A percentile compares a stretch with the other conserved stretches of the same genome.
Conservation (phyloP, 2,888 invertebrate species). For the Ganaspis brasiliensis region DNA sequence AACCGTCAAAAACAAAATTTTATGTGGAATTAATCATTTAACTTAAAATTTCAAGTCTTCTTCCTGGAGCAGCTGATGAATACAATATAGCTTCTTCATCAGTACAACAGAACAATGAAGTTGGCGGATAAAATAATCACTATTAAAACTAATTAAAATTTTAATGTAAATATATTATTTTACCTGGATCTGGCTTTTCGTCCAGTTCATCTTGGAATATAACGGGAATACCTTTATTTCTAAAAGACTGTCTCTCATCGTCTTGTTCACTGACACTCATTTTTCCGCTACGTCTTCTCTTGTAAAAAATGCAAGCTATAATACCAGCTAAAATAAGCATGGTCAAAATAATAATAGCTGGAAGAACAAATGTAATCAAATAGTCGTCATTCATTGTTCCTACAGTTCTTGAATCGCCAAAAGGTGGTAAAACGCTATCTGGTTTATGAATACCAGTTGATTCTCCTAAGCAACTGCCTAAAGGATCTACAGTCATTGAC, state of each 20-base stretch:
- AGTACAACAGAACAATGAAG: too few relatives aligned
- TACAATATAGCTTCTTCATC: too few relatives aligned
- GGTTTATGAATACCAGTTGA: conserved; percentile 77
- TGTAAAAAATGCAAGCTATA: conserved; percentile 93
- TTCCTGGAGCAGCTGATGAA: too few relatives aligned
- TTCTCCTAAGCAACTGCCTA: conserved; percentile 82
- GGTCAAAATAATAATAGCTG: conserved; percentile 92
- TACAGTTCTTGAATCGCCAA: conserved; percentile 77
- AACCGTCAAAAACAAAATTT: too few relatives aligned
- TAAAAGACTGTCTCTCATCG: conserved; percentile 91
- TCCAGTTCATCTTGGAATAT: conserved; percentile 98
- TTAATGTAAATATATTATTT: too few relatives aligned
- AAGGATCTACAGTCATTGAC: conserved; percentile 82
- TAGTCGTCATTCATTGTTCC: conserved; percentile 84
- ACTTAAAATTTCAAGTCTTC: too few relatives aligned
- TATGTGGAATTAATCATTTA: too few relatives aligned
- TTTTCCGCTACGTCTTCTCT: conserved; percentile 91
- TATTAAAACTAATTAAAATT: conserved; percentile 3
- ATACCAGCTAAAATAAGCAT: conserved; percentile 94
- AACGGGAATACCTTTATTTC: conserved; percentile 94
- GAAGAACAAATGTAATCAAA: conserved; percentile 92
- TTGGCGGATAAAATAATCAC: too few relatives aligned
- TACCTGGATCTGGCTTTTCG: conserved; percentile 91
- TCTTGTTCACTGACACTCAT: conserved; percentile 91
- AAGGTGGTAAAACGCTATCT: conserved; percentile 70